phyloP scores from a whole-genome alignment of 2,797 vertebrate genomes.

The Amblyopsis hoosieri region DNA sequence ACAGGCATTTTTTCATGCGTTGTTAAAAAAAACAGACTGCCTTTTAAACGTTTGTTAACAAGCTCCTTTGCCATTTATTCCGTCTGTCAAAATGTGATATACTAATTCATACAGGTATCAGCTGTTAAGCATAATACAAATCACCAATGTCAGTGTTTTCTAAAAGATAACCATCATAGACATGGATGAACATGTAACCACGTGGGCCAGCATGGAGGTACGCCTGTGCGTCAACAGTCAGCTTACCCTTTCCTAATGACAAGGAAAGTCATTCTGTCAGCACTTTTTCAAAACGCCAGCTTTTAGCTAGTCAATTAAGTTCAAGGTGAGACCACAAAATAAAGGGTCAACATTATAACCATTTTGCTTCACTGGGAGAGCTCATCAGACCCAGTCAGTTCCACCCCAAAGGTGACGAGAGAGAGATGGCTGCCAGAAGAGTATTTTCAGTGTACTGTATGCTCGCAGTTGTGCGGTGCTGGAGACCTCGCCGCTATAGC shows the following conservation, averaged over 20 bases:
- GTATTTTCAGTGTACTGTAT: slow-evolving; percentile 53
- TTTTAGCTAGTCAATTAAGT: slow-evolving; percentile 79
- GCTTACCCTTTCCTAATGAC: slow-evolving; percentile 41
- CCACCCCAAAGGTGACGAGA: slow-evolving; percentile 58
- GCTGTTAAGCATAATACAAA: slow-evolving; percentile 32
- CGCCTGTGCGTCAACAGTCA: slow-evolving; percentile 30
- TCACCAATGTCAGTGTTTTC: slow-evolving; percentile 17
- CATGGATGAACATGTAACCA: slow-evolving; percentile 33
- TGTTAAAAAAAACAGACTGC: slow-evolving; percentile 1
- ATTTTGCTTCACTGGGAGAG: slow-evolving; percentile 62
- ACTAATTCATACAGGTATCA: slow-evolving; percentile 37
- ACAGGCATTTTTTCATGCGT: no score
- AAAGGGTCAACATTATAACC: slow-evolving; percentile 73
- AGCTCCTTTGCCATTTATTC: slow-evolving; percentile 21
- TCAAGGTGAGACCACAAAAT: slow-evolving; percentile 77
- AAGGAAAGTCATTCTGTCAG: slow-evolving; percentile 64
- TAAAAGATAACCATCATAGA: slow-evolving; percentile 5
- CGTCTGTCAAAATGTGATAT: slow-evolving; percentile 25
- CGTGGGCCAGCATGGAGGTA: slow-evolving; percentile 34
- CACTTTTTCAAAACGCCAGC: slow-evolving; percentile 64
- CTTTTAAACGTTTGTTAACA: slow-evolving; percentile 6
- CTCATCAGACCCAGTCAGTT: slow-evolving; percentile 64
- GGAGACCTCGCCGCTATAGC: slow-evolving; percentile 20
- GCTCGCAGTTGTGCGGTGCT: slow-evolving; percentile 26
- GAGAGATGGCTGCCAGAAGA: slow-evolving; percentile 53